Evolutionary conservation across 2,797 vertebrate species (phyloP), one percentile per base, ranked within the genome.

Genomic region (Picus viridis): DNA sequence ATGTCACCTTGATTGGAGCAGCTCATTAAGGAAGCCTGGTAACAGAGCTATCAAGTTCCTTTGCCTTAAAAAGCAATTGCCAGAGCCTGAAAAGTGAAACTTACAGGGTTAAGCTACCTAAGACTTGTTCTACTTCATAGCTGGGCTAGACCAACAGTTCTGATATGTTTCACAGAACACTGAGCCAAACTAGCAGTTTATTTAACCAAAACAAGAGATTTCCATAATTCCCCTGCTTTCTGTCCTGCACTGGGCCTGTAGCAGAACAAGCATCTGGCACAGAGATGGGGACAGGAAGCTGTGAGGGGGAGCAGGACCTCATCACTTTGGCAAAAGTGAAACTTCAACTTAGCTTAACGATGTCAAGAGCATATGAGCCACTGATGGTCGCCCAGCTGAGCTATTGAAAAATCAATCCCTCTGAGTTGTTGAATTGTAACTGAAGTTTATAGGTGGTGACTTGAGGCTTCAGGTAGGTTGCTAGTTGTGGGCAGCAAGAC

Each of bases 281-380:
- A 30, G 47, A n/a, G 4, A 3, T 54, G 14, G 23, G 26, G 16
- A 34, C 23, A 10, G 16, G n/a, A 78, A 82, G 34, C 19, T 45
- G 17, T 36, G 47, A 65, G 45, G 27, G 6, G 4, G 7, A 26
- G 27, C 3, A 68, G 36, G 16, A 29, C 5, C 20, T 27, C 69
- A 43, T 12, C 17, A 5, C 76, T 89, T 57, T 80, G 51, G 27
- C 10, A 71, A 85, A 77, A 61, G 16, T 10, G 19, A 73, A 45
- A 57, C 32, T 70, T 73, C 10, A 41, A 10, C 62, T 70, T 22
- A 67, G 30, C 65, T 81, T 20, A 63, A 19, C 26, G 24, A 10
- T 68, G 8, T 74, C 11, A 12, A 0, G 0, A 5, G 16, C 4
- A 0, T 0, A 0, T 83, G 64, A 69, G 61, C 41, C 29, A 26